phyloP scores from a whole-genome alignment of 2,113 vertebrate genomes.

The Clarias macrocephalus region DNA sequence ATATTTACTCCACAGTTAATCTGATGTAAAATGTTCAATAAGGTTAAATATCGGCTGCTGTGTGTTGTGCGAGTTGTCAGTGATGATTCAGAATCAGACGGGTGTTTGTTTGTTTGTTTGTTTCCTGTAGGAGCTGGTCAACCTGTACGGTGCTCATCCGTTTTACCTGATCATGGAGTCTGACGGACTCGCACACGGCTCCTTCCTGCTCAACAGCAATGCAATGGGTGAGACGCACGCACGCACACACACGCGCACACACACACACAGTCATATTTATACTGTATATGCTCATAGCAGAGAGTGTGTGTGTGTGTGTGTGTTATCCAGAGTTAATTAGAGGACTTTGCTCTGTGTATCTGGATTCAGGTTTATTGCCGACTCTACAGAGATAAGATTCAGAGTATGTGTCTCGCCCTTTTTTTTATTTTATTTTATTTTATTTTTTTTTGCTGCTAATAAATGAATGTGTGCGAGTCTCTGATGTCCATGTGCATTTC shows the following conservation, averaged over 20 bases:
- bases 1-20: neutral
- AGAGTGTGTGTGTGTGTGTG: neutral
- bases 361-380: no score
- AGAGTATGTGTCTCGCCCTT: no score
- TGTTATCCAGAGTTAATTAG: neutral
- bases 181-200: constrained; percentile 77
- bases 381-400: no score
- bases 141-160: constrained; percentile 86
- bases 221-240: constrained; percentile 73
- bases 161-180: constrained; percentile 86
- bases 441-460: no score
- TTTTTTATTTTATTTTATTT: no score
- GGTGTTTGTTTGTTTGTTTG: neutral
- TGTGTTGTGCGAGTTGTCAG: no score
- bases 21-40: neutral
- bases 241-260: neutral
- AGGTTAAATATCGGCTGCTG: neutral
- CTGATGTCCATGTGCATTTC: neutral
- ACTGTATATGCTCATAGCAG: neutral
- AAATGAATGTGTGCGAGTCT: neutral
- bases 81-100: neutral
- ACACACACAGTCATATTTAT: neutral
- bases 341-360: no score
- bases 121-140: constrained; percentile 74
- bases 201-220: constrained; percentile 90